Conservation (phyloP, 2,888 invertebrate genomes). For the Campaea margaritaria region DNA sequence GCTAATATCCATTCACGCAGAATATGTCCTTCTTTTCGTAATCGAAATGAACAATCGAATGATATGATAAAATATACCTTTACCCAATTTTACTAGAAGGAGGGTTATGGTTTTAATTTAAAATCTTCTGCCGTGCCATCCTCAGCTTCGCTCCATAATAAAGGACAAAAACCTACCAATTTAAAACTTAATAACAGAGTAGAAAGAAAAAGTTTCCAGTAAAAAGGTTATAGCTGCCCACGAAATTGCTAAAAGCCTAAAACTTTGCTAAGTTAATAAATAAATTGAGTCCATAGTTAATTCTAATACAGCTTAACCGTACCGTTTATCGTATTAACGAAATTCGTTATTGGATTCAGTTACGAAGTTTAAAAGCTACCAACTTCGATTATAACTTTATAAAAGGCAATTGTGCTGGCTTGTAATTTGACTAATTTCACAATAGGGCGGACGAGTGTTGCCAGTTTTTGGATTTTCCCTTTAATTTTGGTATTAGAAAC, state of each 20-base stretch:
- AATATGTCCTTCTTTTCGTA: too few species aligned
- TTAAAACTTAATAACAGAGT: constrained; percentile 5
- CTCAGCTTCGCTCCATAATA: too few species aligned
- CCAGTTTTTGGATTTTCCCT: constrained; percentile 1
- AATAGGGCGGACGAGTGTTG: constrained; percentile 22
- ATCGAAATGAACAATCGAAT: too few species aligned
- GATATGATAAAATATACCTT: too few species aligned
- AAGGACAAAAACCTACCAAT: background rate
- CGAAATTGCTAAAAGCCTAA: constrained; percentile 27
- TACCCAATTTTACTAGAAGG: too few species aligned
- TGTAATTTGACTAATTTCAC: constrained; percentile 40
- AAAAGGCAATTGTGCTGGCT: constrained; percentile 36
- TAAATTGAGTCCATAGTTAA: constrained; percentile 34
- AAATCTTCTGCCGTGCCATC: too few species aligned
- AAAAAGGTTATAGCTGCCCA: constrained; percentile 21
- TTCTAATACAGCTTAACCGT: constrained; percentile 35
- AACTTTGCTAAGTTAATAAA: constrained; percentile 39
- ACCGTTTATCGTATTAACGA: constrained; percentile 43
- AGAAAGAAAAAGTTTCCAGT: constrained; percentile 7
- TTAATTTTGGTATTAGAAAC: background rate
- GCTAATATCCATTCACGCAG: too few species aligned
- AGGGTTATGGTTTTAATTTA: too few species aligned
- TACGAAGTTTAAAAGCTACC: constrained; percentile 42
- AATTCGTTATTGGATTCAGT: constrained; percentile 40
- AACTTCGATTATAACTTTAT: constrained; percentile 42